These are phyloP conservation scores for Clupea harengus DNA, from an alignment of 2,113 vertebrate species.

Conservation along the genomic window DNA sequence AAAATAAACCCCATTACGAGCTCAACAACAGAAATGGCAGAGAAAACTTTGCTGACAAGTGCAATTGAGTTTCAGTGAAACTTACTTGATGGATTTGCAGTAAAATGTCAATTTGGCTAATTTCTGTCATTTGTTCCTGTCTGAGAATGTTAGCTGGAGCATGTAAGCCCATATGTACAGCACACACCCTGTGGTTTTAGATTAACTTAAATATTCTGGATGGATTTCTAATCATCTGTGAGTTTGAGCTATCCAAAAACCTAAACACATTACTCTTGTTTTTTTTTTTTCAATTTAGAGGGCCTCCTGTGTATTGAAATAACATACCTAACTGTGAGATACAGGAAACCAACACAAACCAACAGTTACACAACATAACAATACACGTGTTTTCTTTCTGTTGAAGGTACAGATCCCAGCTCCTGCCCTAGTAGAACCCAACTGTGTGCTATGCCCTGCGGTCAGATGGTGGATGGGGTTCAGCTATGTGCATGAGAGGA, in stretches of 20 bases:
- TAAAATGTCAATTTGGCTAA: not conserved
- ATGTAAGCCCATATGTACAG: not conserved
- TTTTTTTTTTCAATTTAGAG: not conserved
- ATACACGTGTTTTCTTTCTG: not conserved
- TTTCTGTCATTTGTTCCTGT: not conserved
- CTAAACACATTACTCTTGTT: not conserved
- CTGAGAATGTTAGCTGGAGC: not conserved
- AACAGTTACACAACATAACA: not conserved
- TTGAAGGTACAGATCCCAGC: not conserved
- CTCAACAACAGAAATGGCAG: not conserved
- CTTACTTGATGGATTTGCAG: not conserved
- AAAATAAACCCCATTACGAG: constrained; percentile 1
- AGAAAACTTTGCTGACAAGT: constrained; percentile 4
- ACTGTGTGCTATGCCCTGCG: not conserved
- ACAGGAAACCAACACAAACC: not conserved
- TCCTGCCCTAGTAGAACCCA: no score
- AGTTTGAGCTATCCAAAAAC: not conserved
- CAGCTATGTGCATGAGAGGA: no score
- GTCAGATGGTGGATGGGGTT: no score
- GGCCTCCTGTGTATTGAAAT: not conserved
- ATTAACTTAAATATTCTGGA: not conserved
- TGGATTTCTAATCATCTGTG: not conserved
- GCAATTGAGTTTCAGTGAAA: not conserved
- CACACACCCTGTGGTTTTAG: not conserved
- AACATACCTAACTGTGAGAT: not conserved